A percentile compares a stretch with the other conserved stretches of the same genome.
phyloP scores from a whole-genome alignment of 2,113 vertebrate species.

The Rhinoderma darwinii region DNA sequence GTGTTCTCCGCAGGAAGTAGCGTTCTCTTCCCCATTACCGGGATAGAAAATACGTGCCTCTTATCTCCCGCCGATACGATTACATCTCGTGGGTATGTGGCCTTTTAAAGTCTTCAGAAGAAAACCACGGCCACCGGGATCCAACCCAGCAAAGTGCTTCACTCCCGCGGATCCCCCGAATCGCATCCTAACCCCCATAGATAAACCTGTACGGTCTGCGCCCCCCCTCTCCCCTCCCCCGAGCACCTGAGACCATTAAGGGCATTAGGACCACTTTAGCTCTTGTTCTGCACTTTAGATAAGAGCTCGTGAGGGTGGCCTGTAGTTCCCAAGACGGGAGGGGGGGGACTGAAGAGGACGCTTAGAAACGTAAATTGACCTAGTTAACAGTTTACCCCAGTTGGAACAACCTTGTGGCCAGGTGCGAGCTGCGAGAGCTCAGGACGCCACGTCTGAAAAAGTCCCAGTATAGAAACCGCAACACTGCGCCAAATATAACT shows the following conservation, averaged over 20 bases:
- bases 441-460: neutral
- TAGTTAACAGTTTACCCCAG: neutral
- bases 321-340: neutral
- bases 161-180: neutral
- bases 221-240: neutral
- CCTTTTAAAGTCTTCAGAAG: neutral
- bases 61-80: neutral
- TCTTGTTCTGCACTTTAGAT: constrained; percentile 35
- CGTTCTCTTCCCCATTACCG: neutral
- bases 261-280: neutral
- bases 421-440: neutral
- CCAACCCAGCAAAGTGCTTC: constrained; percentile 11
- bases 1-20: neutral
- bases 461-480: no score
- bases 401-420: neutral
- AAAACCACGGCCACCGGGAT: neutral
- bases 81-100: neutral
- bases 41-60: neutral
- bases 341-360: neutral
- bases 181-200: neutral
- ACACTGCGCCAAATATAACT: no score
- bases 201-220: neutral
- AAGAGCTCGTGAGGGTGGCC: constrained; percentile 16
- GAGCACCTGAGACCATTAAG: no score
- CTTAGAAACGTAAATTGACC: neutral